Percentiles rank a stretch among this genome's conserved stretches.
Conservation (phyloP, 1,140 invertebrate genomes). For the Cydia splendana region DNA sequence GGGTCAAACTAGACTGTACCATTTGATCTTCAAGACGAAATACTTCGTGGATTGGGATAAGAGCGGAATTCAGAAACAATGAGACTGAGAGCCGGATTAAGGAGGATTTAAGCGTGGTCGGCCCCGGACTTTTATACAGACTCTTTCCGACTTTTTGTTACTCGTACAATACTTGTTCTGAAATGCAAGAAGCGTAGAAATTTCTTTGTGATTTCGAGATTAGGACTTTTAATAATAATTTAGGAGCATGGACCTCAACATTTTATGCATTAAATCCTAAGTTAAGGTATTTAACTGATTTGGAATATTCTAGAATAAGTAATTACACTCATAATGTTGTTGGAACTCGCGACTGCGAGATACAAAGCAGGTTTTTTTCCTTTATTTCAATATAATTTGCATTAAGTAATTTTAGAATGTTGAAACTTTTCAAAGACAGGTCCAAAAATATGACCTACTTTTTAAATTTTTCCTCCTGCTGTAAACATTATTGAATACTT, state of each 20-base stretch:
- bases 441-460: too few relatives aligned
- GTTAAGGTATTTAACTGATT: too few relatives aligned
- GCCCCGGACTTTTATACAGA: not conserved
- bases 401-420: too few relatives aligned
- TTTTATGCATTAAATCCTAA: too few relatives aligned
- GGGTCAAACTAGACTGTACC: not conserved
- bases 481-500: too few relatives aligned
- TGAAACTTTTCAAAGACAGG: too few relatives aligned
- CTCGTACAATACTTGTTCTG: not conserved
- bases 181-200: not conserved
- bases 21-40: not conserved
- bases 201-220: not conserved
- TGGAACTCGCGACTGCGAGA: too few relatives aligned
- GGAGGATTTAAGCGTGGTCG: not conserved
- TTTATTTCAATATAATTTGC: too few relatives aligned
- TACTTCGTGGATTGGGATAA: not conserved
- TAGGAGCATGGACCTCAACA: not conserved
- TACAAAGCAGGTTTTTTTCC: too few relatives aligned
- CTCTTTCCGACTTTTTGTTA: not conserved
- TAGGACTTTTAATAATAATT: not conserved
- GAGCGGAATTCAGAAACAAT: not conserved
- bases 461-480: too few relatives aligned
- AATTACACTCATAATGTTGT: too few relatives aligned
- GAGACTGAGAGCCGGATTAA: slow-evolving; percentile 12
- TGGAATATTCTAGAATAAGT: too few relatives aligned